Conservation (phyloP, 2,113 vertebrate genomes). For the Stomatorhinus ivindoensis region DNA sequence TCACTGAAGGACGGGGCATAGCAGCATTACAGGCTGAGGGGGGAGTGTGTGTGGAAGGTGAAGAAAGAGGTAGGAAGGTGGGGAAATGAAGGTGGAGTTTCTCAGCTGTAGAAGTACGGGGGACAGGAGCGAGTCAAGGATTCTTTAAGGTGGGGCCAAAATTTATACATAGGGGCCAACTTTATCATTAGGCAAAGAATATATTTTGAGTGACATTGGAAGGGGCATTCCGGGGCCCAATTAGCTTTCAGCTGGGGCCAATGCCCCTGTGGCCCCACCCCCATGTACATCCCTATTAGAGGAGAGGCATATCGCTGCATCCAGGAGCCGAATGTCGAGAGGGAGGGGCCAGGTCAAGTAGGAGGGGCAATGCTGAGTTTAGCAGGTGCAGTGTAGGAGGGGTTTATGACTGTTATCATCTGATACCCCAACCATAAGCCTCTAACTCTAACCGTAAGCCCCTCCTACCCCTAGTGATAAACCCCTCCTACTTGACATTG, state of each 20-base stretch:
- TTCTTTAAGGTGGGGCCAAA: neutral
- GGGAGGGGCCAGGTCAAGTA: no score
- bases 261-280: neutral
- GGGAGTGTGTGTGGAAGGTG: neutral
- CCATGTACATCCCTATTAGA: neutral
- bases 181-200: neutral
- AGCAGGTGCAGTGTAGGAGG: no score
- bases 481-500: no score
- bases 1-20: neutral
- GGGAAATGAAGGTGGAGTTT: neutral
- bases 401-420: no score
- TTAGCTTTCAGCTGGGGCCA: neutral
- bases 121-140: neutral
- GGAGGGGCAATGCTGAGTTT: no score
- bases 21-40: neutral
- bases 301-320: no score
- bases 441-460: no score
- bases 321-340: no score
- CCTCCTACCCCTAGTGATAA: no score
- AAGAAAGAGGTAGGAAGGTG: neutral
- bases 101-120: neutral
- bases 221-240: neutral
- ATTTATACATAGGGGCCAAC: neutral
- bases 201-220: neutral
- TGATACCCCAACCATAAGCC: no score